phyloP scores from a whole-genome alignment of 2,797 vertebrate genomes.

The Malacoraja senta region DNA sequence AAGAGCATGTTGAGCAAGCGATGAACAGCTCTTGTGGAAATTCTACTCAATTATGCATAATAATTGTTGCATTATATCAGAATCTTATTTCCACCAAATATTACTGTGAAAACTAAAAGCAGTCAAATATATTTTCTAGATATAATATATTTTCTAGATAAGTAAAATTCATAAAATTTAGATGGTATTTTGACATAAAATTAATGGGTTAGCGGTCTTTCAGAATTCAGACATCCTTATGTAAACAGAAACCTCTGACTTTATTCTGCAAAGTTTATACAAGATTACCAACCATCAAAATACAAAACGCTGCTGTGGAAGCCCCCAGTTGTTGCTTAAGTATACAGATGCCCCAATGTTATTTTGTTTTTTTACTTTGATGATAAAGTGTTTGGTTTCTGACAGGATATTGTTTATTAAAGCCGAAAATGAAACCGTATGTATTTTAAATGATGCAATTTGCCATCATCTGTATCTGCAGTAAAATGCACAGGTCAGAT shows the following conservation, averaged over 20 bases:
- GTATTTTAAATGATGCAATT: conserved; percentile 10
- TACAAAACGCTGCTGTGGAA: conserved; percentile 41
- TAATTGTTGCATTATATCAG: not conserved
- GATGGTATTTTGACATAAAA: too few species aligned
- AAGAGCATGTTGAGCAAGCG: too few species aligned
- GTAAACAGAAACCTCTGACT: not conserved
- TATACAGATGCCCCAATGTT: conserved; percentile 42
- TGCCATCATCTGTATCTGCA: conserved; percentile 24
- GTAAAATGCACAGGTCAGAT: conserved; percentile 41
- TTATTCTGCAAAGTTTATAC: not conserved
- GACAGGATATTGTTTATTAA: conserved; percentile 45
- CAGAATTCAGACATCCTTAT: not conserved
- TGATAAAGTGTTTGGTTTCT: conserved; percentile 43
- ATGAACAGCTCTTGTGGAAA: too few species aligned
- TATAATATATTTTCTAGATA: not conserved
- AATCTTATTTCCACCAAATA: not conserved
- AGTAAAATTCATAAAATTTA: not conserved
- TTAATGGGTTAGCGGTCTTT: not conserved
- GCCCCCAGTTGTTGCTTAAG: conserved; percentile 41
- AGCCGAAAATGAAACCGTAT: conserved; percentile 41
- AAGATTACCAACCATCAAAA: conserved; percentile 5
- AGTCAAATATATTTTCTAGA: not conserved
- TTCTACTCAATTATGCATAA: too few species aligned
- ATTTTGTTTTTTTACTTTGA: conserved; percentile 47
- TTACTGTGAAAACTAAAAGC: not conserved